A percentile compares a stretch with the other conserved stretches of the same genome.
Evolutionary conservation across 2,888 invertebrate genomes (phyloP).

Genomic region (Plebejus anna): DNA sequence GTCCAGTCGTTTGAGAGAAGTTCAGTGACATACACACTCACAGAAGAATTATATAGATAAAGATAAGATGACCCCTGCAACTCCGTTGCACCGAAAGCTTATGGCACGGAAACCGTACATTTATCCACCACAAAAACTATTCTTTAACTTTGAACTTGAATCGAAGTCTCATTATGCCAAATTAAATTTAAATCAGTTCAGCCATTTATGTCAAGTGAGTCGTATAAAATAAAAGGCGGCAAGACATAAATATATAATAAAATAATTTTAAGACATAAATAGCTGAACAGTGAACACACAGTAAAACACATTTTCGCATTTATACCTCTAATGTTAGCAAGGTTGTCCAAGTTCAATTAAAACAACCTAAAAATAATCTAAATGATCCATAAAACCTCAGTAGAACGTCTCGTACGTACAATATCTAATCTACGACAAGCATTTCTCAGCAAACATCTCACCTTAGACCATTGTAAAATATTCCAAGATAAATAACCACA

Average conservation of each 20-base stretch:
- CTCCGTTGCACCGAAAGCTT: background rate
- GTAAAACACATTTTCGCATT: too few species aligned
- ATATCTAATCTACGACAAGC: background rate
- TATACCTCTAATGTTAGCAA: too few species aligned
- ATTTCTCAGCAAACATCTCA: conserved; percentile 16
- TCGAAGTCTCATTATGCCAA: too few species aligned
- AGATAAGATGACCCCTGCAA: too few species aligned
- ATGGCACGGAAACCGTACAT: background rate
- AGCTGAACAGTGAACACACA: too few species aligned
- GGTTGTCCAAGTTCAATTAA: background rate
- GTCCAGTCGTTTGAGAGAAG: too few species aligned
- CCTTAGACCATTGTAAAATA: conserved; percentile 29
- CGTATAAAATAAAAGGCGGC: too few species aligned
- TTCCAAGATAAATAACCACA: conserved; percentile 22
- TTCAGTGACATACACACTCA: too few species aligned
- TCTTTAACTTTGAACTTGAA: too few species aligned
- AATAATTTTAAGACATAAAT: too few species aligned
- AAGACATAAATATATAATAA: too few species aligned
- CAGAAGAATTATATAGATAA: too few species aligned
- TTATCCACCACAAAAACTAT: background rate
- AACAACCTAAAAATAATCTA: background rate
- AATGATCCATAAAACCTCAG: background rate
- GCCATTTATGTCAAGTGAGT: background rate
- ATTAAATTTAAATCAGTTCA: background rate
- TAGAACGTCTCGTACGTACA: background rate